Evolutionary conservation across 1,140 invertebrate genomes (phyloP), one percentile per base, ranked within the genome.

Genomic region (Drosophila triauraria): DNA sequence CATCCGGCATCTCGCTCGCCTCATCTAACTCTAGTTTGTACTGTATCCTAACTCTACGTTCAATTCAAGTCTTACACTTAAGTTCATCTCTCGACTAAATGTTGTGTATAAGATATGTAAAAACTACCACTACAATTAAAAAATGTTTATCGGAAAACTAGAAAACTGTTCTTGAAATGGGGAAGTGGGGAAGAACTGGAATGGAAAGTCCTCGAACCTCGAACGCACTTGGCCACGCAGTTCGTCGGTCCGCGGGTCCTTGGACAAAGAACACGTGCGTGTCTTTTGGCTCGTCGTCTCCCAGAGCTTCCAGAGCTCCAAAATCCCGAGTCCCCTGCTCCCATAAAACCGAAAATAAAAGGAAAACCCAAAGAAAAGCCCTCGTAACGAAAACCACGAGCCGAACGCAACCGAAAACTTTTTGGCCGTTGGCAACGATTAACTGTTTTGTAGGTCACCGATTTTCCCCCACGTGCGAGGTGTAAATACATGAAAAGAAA

Each of bases 391-490:
- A 17, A 30, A 25, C 51, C 53, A 50, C 27, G 2, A 38, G 10
- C 42, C 63, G 62, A 57, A 46, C 20, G 42, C 27, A 64, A 57
- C 42, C 51, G 53, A 64, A 64, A 71, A 72, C 69, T 59, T 72
- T 70, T 72, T 72, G 67, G 53, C 67, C 65, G 65, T 51, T 61
- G 56, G 42, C 70, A 67, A 64, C 75, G 80, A 78, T 82, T 82
- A 82, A 82, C 53, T 50, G 64, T 54, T 85, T 79, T 85, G 80
- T 86, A 82, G 82, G 82, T 86, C 82, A 86, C 64, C 72, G 53
- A 85, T 82, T 82, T 82, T 46, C 15, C 50, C 17, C 20, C 57
- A 30, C 57, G 9, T 20, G 40, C 32, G 48, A 54, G 30, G 48
- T 40, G 60, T 53, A 25, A 38, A 46, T 64, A 46, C 27, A 20